Percentiles rank a stretch among this genome's conserved stretches.
Conservation (phyloP, 2,888 invertebrate species). For the Colostygia pectinataria region DNA sequence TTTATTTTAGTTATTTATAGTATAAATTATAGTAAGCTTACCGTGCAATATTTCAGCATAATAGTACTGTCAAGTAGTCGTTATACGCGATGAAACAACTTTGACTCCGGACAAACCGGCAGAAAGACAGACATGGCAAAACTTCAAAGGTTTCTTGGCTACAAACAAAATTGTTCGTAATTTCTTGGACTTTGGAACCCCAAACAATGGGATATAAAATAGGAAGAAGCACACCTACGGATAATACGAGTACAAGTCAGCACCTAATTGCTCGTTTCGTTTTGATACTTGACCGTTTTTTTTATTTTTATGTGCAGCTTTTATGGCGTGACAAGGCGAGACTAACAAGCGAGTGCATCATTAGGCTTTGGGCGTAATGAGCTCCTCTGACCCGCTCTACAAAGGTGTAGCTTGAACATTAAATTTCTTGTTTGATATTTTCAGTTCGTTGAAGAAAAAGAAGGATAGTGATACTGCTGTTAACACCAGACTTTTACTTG, state of each 20-base stretch:
- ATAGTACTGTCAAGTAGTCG: no score
- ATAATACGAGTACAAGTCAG: constrained; percentile 6
- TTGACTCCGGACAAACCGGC: no score
- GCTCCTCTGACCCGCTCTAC: constrained; percentile 41
- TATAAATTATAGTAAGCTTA: no score
- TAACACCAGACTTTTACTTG: neutral
- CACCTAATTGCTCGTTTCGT: constrained; percentile 34
- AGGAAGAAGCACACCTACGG: neutral
- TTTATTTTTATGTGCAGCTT: constrained; percentile 40
- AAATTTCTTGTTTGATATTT: constrained; percentile 32
- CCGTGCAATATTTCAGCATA: no score
- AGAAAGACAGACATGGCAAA: no score
- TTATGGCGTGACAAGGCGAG: constrained; percentile 50
- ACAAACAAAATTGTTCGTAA: no score
- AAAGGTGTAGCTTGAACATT: constrained; percentile 35
- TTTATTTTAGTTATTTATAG: no score
- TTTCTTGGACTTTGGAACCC: no score
- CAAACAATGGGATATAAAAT: no score
- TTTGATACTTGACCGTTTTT: constrained; percentile 40
- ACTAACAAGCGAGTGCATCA: constrained; percentile 67
- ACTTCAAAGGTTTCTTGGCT: no score
- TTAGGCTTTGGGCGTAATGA: constrained; percentile 61
- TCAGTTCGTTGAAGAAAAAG: constrained; percentile 11
- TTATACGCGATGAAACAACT: no score
- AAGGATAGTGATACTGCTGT: constrained; percentile 9